phyloP scores from a whole-genome alignment of 92 coral and sea anemone species.

The Actinernus sp. region DNA sequence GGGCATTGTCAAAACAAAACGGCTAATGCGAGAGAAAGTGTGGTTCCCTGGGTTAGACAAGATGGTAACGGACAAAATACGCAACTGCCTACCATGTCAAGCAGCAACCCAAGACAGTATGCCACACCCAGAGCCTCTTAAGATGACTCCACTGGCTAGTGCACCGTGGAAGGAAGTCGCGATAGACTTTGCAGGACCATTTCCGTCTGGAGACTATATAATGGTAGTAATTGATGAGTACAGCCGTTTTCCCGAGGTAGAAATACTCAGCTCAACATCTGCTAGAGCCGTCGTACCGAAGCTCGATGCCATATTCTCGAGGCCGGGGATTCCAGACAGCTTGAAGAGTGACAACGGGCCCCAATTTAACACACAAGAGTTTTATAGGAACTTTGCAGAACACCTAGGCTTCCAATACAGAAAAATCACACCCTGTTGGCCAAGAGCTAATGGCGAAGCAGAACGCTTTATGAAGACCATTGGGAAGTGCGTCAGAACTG shows the following conservation, averaged over 20 bases:
- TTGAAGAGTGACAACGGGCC: slow-evolving; percentile 60
- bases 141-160: slow-evolving; percentile 46
- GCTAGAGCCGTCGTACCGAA: slow-evolving; percentile 54
- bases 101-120: slow-evolving; percentile 56
- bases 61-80: slow-evolving; percentile 45
- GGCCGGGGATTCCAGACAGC: slow-evolving; percentile 63
- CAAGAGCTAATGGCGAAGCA: too few relatives aligned
- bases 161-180: slow-evolving; percentile 66
- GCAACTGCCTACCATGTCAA: slow-evolving; percentile 56
- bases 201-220: slow-evolving; percentile 67
- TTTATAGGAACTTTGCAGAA: slow-evolving; percentile 42
- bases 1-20: slow-evolving; percentile 77
- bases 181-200: slow-evolving; percentile 68
- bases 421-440: slow-evolving; percentile 25
- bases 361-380: slow-evolving; percentile 39
- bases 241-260: slow-evolving; percentile 74
- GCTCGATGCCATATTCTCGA: slow-evolving; percentile 62
- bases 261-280: slow-evolving; percentile 43
- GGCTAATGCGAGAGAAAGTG: slow-evolving; percentile 46
- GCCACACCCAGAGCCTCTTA: too few relatives aligned
- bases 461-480: too few relatives aligned
- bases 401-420: slow-evolving; percentile 47
- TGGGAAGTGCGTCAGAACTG: slow-evolving; percentile 42
- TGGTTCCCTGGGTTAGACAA: slow-evolving; percentile 64
- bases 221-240: slow-evolving; percentile 62